Evolutionary conservation across 2,113 vertebrate genomes (phyloP).

Genomic region (Lagopus leucura): DNA sequence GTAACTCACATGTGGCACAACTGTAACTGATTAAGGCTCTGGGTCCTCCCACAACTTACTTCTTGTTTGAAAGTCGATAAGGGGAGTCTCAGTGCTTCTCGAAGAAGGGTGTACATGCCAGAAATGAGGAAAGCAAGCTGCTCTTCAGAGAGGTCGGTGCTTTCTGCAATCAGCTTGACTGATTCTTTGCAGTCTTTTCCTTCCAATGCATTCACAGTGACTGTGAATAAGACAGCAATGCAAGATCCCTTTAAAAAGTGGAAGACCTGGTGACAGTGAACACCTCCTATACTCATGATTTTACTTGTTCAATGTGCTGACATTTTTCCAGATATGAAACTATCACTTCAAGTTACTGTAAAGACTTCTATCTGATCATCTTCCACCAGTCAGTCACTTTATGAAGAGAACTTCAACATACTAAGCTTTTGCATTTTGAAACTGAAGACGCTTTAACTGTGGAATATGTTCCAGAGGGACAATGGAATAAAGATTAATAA

Average conservation of each 20-base stretch:
- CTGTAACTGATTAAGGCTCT: background rate
- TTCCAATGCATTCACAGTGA: slow-evolving; percentile 83
- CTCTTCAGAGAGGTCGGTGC: slow-evolving; percentile 77
- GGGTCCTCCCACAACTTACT: slow-evolving; percentile 60
- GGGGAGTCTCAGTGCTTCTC: slow-evolving; percentile 82
- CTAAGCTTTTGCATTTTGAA: background rate
- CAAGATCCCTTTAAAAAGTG: background rate
- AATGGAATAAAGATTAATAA: background rate
- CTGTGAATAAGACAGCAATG: slow-evolving; percentile 67
- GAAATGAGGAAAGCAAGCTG: slow-evolving; percentile 81
- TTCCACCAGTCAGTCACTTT: background rate
- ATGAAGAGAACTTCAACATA: background rate
- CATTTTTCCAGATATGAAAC: background rate
- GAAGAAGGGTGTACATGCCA: slow-evolving; percentile 83
- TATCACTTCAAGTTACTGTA: background rate
- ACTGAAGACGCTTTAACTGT: background rate
- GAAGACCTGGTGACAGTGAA: background rate
- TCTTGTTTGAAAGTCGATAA: slow-evolving; percentile 82
- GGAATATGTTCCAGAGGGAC: background rate
- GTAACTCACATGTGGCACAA: rapidly evolving
- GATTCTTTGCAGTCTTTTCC: slow-evolving; percentile 85
- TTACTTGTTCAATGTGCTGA: background rate
- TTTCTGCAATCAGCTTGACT: slow-evolving; percentile 78
- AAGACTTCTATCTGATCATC: background rate
- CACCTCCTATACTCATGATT: background rate